These are phyloP conservation scores for Dicyrtoma fusca DNA, from an alignment of 2,888 invertebrate species.

Conservation along the genomic window DNA sequence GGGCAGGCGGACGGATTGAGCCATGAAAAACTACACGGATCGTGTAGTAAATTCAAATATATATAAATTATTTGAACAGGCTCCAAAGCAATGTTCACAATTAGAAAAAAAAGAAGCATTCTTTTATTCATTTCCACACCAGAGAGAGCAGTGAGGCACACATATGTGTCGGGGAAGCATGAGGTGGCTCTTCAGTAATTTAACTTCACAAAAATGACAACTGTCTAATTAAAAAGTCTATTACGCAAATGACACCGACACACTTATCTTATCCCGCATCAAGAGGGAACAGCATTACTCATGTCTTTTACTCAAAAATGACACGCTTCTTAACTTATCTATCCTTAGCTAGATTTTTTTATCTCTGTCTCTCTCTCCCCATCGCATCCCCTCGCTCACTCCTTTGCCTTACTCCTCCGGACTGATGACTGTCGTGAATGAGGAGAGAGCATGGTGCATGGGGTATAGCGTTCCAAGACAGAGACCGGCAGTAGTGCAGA, in stretches of 20 bases:
- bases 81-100: not conserved
- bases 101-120: not conserved
- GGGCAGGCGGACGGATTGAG: no score
- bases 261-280: slow-evolving; percentile 55
- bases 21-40: not conserved
- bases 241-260: slow-evolving; percentile 57
- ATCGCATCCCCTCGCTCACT: not conserved
- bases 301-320: slow-evolving; percentile 43
- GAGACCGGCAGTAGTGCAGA: not conserved
- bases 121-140: not conserved
- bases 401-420: no score
- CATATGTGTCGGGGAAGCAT: not conserved
- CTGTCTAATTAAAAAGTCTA: slow-evolving; percentile 57
- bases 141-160: not conserved
- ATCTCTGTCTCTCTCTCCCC: not conserved
- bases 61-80: not conserved
- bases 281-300: slow-evolving; percentile 42
- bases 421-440: no score
- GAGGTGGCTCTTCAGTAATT: no score
- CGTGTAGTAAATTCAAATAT: not conserved
- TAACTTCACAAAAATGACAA: slow-evolving; percentile 46
- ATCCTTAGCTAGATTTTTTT: not conserved
- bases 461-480: no score
- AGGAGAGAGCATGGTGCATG: no score
- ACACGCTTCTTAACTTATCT: slow-evolving; percentile 49